Evolutionary conservation across 2,888 invertebrate species (phyloP).

Genomic region (Dugesia japonica): DNA sequence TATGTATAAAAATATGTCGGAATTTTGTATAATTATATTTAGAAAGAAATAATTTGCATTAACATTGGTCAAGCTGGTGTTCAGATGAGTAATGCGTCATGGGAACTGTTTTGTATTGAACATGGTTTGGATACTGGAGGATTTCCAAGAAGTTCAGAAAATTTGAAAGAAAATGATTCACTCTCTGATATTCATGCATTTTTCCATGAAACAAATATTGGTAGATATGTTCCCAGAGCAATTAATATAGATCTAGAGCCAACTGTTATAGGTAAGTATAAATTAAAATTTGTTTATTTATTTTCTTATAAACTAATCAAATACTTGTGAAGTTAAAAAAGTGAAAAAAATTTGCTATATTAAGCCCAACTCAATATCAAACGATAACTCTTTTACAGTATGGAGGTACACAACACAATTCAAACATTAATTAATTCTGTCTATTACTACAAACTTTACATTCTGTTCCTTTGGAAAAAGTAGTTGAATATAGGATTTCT

Average conservation of each 20-base stretch:
- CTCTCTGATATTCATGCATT: slow-evolving; percentile 62
- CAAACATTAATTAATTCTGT: too few species aligned
- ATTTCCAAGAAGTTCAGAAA: slow-evolving; percentile 27
- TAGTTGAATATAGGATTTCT: too few species aligned
- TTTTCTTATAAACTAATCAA: too few species aligned
- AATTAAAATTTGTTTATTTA: too few species aligned
- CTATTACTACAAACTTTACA: too few species aligned
- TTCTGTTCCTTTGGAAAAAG: too few species aligned
- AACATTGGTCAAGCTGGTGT: slow-evolving; percentile 49
- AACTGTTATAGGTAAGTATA: slow-evolving; percentile 57
- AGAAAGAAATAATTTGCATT: slow-evolving; percentile 46
- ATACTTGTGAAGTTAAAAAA: too few species aligned
- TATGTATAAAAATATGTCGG: too few species aligned
- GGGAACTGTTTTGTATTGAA: slow-evolving; percentile 50
- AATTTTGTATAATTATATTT: neutral
- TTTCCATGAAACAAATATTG: slow-evolving; percentile 65
- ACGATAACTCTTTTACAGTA: too few species aligned
- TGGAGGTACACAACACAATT: too few species aligned
- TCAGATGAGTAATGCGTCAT: slow-evolving; percentile 50
- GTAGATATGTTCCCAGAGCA: slow-evolving; percentile 77
- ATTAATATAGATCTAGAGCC: slow-evolving; percentile 83
- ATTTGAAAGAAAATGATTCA: slow-evolving; percentile 61
- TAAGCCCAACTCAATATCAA: too few species aligned
- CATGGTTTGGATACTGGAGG: slow-evolving; percentile 49
- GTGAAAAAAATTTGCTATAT: too few species aligned